Evolutionary conservation across 2,797 vertebrate species (phyloP).

Genomic region (Ctenopoma multispine): DNA sequence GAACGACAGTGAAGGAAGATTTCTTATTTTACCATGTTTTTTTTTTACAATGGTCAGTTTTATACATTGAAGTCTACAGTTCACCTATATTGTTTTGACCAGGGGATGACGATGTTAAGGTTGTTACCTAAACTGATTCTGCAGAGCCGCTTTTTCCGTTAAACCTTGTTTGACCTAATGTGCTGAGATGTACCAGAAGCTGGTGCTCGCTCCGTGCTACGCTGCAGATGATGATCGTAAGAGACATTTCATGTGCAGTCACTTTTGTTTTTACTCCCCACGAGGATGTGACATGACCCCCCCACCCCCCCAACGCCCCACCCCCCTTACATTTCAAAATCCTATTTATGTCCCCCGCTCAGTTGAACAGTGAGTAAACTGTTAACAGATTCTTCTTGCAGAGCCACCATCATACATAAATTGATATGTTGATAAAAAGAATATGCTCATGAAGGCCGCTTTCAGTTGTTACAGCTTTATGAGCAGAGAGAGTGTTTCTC

Average conservation of each 20-base stretch:
- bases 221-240: slow-evolving; percentile 20
- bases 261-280: slow-evolving; percentile 4
- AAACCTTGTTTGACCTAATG: slow-evolving; percentile 14
- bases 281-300: neutral
- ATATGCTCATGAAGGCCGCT: slow-evolving; percentile 33
- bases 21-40: too few relatives aligned
- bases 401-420: neutral
- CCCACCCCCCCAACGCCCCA: neutral
- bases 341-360: neutral
- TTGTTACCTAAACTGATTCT: neutral
- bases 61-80: neutral
- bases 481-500: slow-evolving; percentile 25
- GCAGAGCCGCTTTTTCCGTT: neutral
- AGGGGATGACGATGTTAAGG: neutral
- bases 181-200: slow-evolving; percentile 22
- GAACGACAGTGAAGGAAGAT: neutral
- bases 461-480: slow-evolving; percentile 31
- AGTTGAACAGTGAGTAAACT: too few relatives aligned
- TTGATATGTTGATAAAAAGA: slow-evolving; percentile 8
- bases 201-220: neutral
- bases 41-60: neutral
- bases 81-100: neutral
- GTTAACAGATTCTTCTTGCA: too few relatives aligned
- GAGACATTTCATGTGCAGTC: slow-evolving; percentile 19
- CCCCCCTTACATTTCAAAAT: neutral